Base-by-base conservation (phyloP, 2,113 vertebrate species). In the Callionymus lyra region DNA sequence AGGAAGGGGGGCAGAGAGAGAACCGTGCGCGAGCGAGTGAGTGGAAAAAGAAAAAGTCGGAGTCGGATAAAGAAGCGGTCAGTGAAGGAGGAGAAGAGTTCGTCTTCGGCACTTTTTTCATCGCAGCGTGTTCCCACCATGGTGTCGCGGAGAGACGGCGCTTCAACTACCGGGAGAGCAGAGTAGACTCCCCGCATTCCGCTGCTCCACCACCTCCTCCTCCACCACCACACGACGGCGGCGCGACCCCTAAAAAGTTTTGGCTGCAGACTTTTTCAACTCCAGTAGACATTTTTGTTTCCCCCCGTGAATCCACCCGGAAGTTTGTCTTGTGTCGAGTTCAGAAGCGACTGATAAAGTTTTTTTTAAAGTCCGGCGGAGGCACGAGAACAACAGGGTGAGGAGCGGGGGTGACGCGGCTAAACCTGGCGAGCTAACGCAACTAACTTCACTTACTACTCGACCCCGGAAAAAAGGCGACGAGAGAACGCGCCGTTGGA, bases 11-110 rank as follows among this genome's bases (percentile, higher is more conserved):
- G 76, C 32, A 12, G 69, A 77, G 76, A 77, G 66, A 59, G 81
- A 82, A 83, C 59, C 68, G 53, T 45, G 51, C 54, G 49, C 65
- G 64, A 64, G 63, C 48, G 72, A 68, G 70, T 61, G 77, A 83
- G 80, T 84, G 80, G 80, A 80, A 84, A 83, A 82, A 79, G 62
- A 65, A 82, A 82, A 83, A 79, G 66, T 80, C 58, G 36, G 68
- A 48, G 57, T 63, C 53, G 63, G 54, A 66, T 71, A 53, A 56
- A 72, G 72, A 63, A 50, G 50, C 52, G 38, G 37, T 33, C 53
- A 53, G 67, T 69, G 62, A 72, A 53, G 65, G 59, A 45, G 34
- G n/a, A 21, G 49, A 68, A 34, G n/a, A n/a, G n/a, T n/a, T 56
- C 51, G 50, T 15, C 45, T 56, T 38, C 36, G 48, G 12, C 16